Evolutionary conservation across 2,888 invertebrate genomes (phyloP).

Genomic region (Phalangium opilio): DNA sequence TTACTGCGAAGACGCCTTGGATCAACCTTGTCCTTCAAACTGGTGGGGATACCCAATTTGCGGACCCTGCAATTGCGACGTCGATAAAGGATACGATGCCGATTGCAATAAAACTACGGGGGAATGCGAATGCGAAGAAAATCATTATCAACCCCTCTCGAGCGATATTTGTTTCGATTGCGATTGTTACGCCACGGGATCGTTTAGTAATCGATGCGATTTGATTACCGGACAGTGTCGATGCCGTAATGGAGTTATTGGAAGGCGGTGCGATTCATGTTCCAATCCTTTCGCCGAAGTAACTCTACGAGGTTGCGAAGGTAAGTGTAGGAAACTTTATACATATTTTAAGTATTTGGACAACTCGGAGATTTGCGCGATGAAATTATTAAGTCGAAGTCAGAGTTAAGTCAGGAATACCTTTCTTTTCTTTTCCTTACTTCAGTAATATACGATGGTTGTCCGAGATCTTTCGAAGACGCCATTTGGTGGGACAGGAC

Average conservation of each 20-base stretch:
- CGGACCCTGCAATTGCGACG: conserved; percentile 81
- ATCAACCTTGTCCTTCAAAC: conserved; percentile 61
- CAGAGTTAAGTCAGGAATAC: too few relatives aligned
- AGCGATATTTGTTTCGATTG: conserved; percentile 65
- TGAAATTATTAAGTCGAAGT: too few relatives aligned
- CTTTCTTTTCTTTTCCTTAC: conserved; percentile 9
- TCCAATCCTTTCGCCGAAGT: conserved; percentile 85
- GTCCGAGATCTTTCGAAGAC: conserved; percentile 65
- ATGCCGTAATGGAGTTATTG: conserved; percentile 78
- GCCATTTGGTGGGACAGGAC: conserved; percentile 90
- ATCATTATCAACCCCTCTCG: conserved; percentile 62
- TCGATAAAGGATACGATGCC: conserved; percentile 67
- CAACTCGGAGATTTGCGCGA: too few relatives aligned
- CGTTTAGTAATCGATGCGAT: conserved; percentile 54
- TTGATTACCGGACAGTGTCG: conserved; percentile 67
- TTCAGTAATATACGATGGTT: conserved; percentile 77
- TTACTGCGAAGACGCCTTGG: conserved; percentile 32
- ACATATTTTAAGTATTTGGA: too few relatives aligned
- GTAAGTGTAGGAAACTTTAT: too few relatives aligned
- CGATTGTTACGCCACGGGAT: conserved; percentile 77
- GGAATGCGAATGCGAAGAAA: conserved; percentile 73
- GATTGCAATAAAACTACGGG: conserved; percentile 79
- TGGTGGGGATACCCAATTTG: conserved; percentile 92
- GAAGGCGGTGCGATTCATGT: conserved; percentile 80
- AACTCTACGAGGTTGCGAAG: conserved; percentile 70